A percentile compares a stretch with the other conserved stretches of the same genome.
Evolutionary conservation across 2,888 invertebrate genomes (phyloP).

Genomic region (Cynaeus angustus): DNA sequence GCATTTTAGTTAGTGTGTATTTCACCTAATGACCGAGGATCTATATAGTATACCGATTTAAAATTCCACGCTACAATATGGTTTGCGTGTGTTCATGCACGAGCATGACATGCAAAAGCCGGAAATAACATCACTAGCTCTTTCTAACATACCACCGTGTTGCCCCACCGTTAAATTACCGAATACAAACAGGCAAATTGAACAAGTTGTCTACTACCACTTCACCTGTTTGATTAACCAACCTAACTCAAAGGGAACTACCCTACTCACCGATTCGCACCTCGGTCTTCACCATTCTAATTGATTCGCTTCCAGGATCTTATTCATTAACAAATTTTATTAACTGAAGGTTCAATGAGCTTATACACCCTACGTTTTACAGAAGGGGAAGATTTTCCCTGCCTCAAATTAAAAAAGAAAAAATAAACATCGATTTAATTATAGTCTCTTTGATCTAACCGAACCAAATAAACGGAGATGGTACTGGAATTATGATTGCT

Average conservation of each 20-base stretch:
- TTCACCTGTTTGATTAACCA: slow-evolving; percentile 50
- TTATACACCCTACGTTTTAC: not conserved
- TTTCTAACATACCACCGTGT: slow-evolving; percentile 42
- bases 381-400: not conserved
- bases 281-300: slow-evolving; percentile 38
- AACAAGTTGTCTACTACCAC: slow-evolving; percentile 47
- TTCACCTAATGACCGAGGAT: slow-evolving; percentile 46
- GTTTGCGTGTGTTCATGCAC: slow-evolving; percentile 40
- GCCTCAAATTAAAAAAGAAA: slow-evolving; percentile 10
- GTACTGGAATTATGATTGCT: slow-evolving; percentile 13
- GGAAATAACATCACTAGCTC: slow-evolving; percentile 48
- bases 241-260: slow-evolving; percentile 41
- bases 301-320: slow-evolving; percentile 39
- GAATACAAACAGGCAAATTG: slow-evolving; percentile 49
- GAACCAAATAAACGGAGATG: slow-evolving; percentile 19
- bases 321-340: slow-evolving; percentile 42
- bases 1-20: slow-evolving; percentile 41
- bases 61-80: slow-evolving; percentile 35
- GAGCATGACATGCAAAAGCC: slow-evolving; percentile 46
- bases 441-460: slow-evolving; percentile 18
- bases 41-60: slow-evolving; percentile 32
- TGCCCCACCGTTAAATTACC: slow-evolving; percentile 40
- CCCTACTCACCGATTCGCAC: slow-evolving; percentile 39
- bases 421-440: slow-evolving; percentile 20
- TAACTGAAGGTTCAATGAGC: slow-evolving; percentile 24